phyloP scores from a whole-genome alignment of 2,113 vertebrate species.

The Vireo altiloquus region DNA sequence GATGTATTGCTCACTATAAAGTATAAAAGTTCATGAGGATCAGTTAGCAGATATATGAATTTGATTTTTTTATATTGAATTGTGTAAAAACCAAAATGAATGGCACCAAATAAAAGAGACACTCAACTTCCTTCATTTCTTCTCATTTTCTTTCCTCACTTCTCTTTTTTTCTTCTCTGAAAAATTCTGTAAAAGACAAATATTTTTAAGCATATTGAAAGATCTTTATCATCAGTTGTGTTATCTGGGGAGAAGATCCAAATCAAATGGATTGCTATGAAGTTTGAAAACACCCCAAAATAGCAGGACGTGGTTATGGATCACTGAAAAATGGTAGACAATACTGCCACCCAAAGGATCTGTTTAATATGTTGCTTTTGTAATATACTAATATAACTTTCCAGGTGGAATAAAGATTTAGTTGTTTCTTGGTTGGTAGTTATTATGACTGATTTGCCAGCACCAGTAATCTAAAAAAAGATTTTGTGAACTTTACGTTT shows the following conservation, averaged over 20 bases:
- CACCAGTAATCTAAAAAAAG: not conserved
- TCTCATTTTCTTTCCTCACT: not conserved
- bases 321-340: not conserved
- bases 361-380: not conserved
- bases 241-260: not conserved
- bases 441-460: not conserved
- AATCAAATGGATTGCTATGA: not conserved
- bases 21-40: not conserved
- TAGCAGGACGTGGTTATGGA: not conserved
- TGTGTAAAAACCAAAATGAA: not conserved
- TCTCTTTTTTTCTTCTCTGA: not conserved
- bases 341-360: conserved; percentile 24
- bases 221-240: not conserved
- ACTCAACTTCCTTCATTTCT: fast-evolving
- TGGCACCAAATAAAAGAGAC: not conserved
- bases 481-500: not conserved
- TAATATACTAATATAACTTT: not conserved
- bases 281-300: not conserved
- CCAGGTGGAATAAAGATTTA: not conserved
- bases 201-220: not conserved
- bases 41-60: not conserved
- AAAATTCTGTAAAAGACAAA: not conserved
- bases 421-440: not conserved
- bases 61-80: not conserved
- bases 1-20: not conserved